Evolutionary conservation across 2,797 vertebrate species (phyloP).

Genomic region (Benthosema pterotum): DNA sequence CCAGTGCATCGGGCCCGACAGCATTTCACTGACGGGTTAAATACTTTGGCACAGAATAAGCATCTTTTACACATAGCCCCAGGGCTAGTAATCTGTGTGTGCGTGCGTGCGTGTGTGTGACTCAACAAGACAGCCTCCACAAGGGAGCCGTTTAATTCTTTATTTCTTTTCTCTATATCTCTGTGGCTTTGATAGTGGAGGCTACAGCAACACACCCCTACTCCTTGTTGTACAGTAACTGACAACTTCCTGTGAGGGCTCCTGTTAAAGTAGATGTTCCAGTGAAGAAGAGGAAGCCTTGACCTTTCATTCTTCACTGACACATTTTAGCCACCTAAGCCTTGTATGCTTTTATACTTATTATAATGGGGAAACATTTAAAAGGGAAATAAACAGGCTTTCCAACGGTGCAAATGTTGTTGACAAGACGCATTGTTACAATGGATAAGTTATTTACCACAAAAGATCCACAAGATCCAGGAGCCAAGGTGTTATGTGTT

Average conservation of each 20-base stretch:
- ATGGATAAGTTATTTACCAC: no score
- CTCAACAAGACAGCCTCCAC: constrained; percentile 52
- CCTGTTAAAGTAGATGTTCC: constrained; percentile 18
- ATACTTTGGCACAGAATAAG: constrained; percentile 53
- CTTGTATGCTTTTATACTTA: no score
- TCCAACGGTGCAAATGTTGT: no score
- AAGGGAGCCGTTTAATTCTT: constrained; percentile 55
- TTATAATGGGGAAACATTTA: no score
- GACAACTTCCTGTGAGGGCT: constrained; percentile 36
- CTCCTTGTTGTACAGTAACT: constrained; percentile 26
- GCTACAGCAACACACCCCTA: constrained; percentile 46
- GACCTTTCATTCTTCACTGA: constrained; percentile 32
- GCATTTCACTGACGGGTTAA: constrained; percentile 40
- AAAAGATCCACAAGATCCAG: no score
- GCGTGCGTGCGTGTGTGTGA: constrained; percentile 42
- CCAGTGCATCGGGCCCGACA: constrained; percentile 13
- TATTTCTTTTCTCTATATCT: constrained; percentile 5
- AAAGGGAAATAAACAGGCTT: no score
- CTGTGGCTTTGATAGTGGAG: constrained; percentile 36
- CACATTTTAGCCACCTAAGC: no score
- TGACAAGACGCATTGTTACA: no score
- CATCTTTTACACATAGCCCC: constrained; percentile 56
- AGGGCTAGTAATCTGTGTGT: constrained; percentile 16
- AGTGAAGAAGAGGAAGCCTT: constrained; percentile 25
- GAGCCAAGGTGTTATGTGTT: no score